A percentile compares a stretch with the other conserved stretches of the same genome.
Evolutionary conservation across 2,113 vertebrate species (phyloP).

Genomic region (Anguilla rostrata): DNA sequence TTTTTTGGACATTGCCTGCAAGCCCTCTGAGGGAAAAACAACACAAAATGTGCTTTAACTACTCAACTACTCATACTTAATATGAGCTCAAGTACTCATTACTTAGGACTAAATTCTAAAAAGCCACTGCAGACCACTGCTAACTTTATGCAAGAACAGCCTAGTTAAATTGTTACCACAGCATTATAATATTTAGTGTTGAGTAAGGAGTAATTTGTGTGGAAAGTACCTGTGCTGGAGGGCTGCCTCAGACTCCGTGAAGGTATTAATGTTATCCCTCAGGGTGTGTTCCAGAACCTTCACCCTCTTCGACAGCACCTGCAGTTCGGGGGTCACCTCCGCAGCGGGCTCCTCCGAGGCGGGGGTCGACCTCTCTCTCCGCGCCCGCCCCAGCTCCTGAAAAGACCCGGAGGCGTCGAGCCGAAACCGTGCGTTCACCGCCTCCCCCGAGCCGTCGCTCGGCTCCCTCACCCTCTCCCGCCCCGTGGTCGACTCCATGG

Average conservation of each 20-base stretch:
- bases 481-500: not conserved
- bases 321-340: constrained; percentile 23
- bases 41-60: too few species aligned
- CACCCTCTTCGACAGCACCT: constrained; percentile 48
- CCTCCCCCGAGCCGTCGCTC: constrained; percentile 36
- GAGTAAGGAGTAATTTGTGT: not conserved
- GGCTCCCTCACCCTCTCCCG: constrained; percentile 36
- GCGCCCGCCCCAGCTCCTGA: constrained; percentile 47
- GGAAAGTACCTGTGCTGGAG: constrained; percentile 69
- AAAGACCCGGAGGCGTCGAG: constrained; percentile 57
- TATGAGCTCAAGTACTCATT: not conserved
- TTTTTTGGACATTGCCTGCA: not conserved
- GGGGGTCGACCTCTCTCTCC: not conserved
- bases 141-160: too few species aligned
- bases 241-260: constrained; percentile 45
- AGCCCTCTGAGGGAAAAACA: not conserved
- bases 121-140: not conserved
- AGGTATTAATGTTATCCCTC: constrained; percentile 41
- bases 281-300: constrained; percentile 57
- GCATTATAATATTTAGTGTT: not conserved
- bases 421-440: constrained; percentile 54
- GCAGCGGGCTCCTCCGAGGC: not conserved
- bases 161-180: not conserved
- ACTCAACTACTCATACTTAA: not conserved
- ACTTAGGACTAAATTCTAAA: not conserved